These are phyloP conservation scores for Colletes gigas DNA, from an alignment of 1,140 invertebrate genomes.

Conservation along the genomic window DNA sequence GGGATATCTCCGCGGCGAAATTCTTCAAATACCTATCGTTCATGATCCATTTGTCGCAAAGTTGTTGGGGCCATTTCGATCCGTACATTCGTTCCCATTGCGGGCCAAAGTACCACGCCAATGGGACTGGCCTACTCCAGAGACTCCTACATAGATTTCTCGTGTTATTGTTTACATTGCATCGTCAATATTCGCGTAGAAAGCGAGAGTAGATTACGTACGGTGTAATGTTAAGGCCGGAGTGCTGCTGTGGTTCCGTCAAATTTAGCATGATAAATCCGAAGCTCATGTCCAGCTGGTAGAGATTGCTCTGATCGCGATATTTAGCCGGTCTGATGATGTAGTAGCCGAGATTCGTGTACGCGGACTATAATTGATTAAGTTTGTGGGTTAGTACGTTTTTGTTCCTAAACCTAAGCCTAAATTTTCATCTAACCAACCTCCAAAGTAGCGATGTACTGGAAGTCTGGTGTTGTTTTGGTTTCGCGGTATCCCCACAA, in stretches of 20 bases:
- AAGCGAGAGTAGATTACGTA: constrained; percentile 82
- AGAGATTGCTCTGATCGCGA: constrained; percentile 85
- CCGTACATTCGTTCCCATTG: constrained; percentile 92
- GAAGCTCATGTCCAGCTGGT: constrained; percentile 88
- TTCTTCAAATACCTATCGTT: constrained; percentile 93
- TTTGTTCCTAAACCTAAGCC: no score
- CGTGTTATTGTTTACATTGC: no score
- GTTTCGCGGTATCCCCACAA: constrained; percentile 93
- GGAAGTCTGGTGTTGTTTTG: constrained; percentile 86
- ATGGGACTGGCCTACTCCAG: constrained; percentile 94
- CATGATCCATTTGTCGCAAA: constrained; percentile 94
- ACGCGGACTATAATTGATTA: constrained; percentile 81
- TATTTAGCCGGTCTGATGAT: constrained; percentile 87
- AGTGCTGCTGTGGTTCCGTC: constrained; percentile 88
- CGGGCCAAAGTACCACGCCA: constrained; percentile 94
- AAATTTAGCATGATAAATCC: constrained; percentile 96
- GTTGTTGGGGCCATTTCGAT: constrained; percentile 87
- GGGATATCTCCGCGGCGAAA: constrained; percentile 91
- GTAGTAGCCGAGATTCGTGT: constrained; percentile 86
- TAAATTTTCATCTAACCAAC: constrained; percentile 29
- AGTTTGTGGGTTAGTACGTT: background rate
- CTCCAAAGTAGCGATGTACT: constrained; percentile 83
- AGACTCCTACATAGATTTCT: constrained; percentile 82
- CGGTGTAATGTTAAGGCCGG: constrained; percentile 88
- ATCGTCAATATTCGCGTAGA: background rate